Conservation (phyloP, 2,888 invertebrate genomes). For the Parthenolecanium corni region DNA sequence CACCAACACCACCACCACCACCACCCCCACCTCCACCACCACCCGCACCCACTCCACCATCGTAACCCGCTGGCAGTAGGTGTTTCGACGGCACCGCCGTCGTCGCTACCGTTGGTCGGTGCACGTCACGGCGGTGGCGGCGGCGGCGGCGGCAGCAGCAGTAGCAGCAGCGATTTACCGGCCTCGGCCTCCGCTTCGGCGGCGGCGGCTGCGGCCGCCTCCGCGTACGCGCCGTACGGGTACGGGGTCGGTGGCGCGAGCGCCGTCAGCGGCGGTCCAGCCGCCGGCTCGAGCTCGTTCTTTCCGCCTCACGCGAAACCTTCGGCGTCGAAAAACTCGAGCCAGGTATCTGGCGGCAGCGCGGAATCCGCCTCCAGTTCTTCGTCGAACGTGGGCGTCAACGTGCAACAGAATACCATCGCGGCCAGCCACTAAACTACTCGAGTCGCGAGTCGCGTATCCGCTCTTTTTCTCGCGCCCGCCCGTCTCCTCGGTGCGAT, state of each 20-base stretch:
- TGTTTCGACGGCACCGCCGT: background rate
- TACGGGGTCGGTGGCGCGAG: background rate
- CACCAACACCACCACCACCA: too few species aligned
- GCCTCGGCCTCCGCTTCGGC: background rate
- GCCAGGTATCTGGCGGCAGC: background rate
- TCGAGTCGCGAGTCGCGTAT: background rate
- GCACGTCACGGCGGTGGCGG: background rate
- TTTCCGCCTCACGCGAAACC: background rate
- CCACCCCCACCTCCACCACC: too few species aligned
- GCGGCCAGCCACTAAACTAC: background rate
- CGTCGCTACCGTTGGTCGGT: constrained; percentile 18
- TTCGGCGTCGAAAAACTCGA: background rate
- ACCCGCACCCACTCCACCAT: too few species aligned
- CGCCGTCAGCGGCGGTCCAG: too few species aligned
- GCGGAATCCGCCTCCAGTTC: background rate
- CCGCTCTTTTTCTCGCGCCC: background rate
- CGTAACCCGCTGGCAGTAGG: background rate
- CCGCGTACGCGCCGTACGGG: background rate
- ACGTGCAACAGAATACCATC: background rate
- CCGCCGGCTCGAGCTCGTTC: background rate
- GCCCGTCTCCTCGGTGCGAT: background rate
- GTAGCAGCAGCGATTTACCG: background rate
- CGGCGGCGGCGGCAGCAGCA: background rate
- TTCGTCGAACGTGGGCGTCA: background rate
- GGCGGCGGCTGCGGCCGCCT: background rate